These are phyloP conservation scores for Neelides sp. DNA, from an alignment of 1,140 invertebrate species.

Conservation along the genomic window DNA sequence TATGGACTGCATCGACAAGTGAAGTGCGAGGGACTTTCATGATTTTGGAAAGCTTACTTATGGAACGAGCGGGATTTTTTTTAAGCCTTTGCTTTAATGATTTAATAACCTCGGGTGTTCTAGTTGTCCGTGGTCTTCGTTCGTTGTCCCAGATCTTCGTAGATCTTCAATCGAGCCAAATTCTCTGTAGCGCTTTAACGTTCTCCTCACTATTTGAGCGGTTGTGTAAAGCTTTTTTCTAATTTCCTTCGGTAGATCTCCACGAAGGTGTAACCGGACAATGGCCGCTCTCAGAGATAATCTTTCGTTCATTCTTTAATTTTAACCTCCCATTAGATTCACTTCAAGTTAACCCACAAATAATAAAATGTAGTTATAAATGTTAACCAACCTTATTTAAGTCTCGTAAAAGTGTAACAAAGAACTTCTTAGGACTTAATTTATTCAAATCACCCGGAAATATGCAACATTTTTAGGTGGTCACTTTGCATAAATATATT, in stretches of 20 bases:
- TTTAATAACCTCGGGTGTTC: constrained; percentile 4
- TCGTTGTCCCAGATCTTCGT: constrained; percentile 5
- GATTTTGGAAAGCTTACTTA: constrained; percentile 2
- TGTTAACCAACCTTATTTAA: too few relatives aligned
- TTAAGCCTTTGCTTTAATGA: background rate
- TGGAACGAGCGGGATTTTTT: constrained; percentile 1
- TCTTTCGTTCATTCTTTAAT: too few relatives aligned
- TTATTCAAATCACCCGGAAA: too few relatives aligned
- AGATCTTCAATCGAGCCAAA: background rate
- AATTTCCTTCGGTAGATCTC: background rate
- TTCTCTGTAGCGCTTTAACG: constrained; percentile 1
- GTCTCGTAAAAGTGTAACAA: too few relatives aligned
- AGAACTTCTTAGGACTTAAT: too few relatives aligned
- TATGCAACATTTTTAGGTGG: too few relatives aligned
- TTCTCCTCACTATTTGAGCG: background rate
- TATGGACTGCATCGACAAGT: background rate
- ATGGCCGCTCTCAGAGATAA: constrained; percentile 1
- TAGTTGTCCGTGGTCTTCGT: background rate
- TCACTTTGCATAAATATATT: too few relatives aligned
- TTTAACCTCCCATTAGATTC: too few relatives aligned
- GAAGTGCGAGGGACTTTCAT: background rate
- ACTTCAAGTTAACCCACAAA: too few relatives aligned
- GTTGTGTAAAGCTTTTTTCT: background rate
- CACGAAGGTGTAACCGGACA: background rate
- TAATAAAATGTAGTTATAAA: too few relatives aligned